Base-by-base conservation (phyloP, 2,113 vertebrate species). In the Lamprotornis superbus region DNA sequence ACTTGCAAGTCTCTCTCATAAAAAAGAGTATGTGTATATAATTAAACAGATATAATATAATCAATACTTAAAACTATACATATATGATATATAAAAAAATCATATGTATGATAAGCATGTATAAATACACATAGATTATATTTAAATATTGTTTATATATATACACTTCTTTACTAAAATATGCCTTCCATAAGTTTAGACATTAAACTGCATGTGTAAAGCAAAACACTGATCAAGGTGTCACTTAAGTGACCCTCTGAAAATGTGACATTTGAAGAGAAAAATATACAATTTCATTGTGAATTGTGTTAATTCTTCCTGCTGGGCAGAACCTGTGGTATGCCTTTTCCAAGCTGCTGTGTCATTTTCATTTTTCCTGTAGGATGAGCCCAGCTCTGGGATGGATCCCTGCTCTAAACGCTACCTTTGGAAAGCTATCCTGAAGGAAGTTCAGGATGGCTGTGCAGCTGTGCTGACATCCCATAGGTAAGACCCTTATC, bases 371-470 rank as follows among this genome's bases (percentile, higher is more conserved):
- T 64, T 61, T 60, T 23, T 27, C 39, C 7, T 64, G 8, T 59
- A 98, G 98, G 98, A 98, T 52, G 98, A 98, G 33, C 98, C 98
- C 56, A 98, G 98, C 60, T 98, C 97, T 10, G 98, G 98, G 19
- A 98, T 98, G 98, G 98, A 98, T 76, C 98, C 98, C 23, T 97
- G 97, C 69, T 98, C 97, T 31, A 98, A 98, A 76, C 91, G 96
- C 4, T 87, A 93, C 57, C 96, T 98, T 65, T 98, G 98, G 98
- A 95, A 95, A 70, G 91, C 90, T 2, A 93, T 98, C 16, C 55
- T 67, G 30, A 90, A 96, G 46, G 98, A 98, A 89, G 97, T 96
- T 33, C 95, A 56, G 60, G 94, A 92, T 52, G 98, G 98, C 11
- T 98, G 97, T 93, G 97, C 98, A 23, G 97, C 83, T 8, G 94